Conservation (phyloP, 1,140 invertebrate genomes). For the Myzus persicae region DNA sequence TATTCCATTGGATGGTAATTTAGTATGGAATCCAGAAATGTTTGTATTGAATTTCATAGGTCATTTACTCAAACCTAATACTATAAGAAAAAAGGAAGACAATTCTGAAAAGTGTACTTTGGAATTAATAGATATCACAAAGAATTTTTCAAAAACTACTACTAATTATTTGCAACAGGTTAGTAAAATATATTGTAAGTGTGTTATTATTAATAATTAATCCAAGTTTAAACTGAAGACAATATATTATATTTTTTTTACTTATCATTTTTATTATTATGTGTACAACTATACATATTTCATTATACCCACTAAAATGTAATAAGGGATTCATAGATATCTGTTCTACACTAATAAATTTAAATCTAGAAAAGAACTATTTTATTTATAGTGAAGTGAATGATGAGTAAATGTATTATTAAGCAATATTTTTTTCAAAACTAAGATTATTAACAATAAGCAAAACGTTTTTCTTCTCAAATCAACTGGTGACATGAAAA, state of each 20-base stretch:
- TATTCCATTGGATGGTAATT: slow-evolving; percentile 53
- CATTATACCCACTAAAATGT: not conserved
- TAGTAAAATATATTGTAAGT: not conserved
- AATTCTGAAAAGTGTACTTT: slow-evolving; percentile 35
- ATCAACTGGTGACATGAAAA: no score
- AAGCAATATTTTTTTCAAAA: no score
- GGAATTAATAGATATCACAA: slow-evolving; percentile 43
- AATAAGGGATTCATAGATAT: no score
- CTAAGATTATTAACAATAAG: no score
- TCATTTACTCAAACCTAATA: slow-evolving; percentile 40
- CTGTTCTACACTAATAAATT: no score
- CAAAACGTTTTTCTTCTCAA: no score
- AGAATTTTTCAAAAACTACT: slow-evolving; percentile 33
- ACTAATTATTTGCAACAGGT: slow-evolving; percentile 31
- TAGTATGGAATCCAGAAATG: slow-evolving; percentile 54
- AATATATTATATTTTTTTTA: not conserved
- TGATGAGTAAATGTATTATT: no score
- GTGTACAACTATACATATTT: not conserved
- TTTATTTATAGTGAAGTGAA: no score
- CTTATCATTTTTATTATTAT: not conserved
- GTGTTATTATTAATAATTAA: not conserved
- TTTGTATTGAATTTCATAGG: slow-evolving; percentile 52
- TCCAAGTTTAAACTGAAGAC: no score
- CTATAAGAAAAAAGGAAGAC: slow-evolving; percentile 5
- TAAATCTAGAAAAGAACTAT: no score